These are phyloP conservation scores for Pachyrhynchus sulphureomaculatus DNA, from an alignment of 1,140 invertebrate species.

Conservation along the genomic window DNA sequence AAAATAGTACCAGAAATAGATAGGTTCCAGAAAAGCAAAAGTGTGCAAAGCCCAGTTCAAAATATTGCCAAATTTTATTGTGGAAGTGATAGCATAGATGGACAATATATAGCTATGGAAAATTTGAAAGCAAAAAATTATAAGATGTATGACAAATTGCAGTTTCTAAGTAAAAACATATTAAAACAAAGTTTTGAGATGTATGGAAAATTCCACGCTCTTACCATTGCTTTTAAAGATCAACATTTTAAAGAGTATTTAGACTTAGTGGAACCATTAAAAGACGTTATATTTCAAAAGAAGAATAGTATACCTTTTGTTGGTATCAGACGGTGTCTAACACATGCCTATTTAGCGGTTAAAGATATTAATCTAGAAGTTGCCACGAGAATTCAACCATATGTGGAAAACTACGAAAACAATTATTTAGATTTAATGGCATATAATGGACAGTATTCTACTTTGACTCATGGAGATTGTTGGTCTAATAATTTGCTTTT, in stretches of 20 bases:
- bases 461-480: conserved; percentile 35
- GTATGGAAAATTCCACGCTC: conserved; percentile 33
- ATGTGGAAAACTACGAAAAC: conserved; percentile 5
- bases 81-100: conserved; percentile 40
- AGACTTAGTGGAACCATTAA: not conserved
- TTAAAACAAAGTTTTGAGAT: conserved; percentile 19
- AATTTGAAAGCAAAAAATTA: conserved; percentile 25
- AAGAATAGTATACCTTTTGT: not conserved
- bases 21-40: conserved; percentile 4
- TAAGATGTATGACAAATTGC: conserved; percentile 11
- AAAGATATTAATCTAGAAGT: conserved; percentile 10
- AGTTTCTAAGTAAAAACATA: conserved; percentile 12
- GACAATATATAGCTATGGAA: conserved; percentile 54
- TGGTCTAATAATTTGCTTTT: conserved; percentile 41
- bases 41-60: conserved; percentile 29
- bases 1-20: not conserved
- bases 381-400: conserved; percentile 20
- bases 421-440: conserved; percentile 7
- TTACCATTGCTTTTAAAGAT: conserved; percentile 53
- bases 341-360: not conserved
- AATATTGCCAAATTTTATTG: conserved; percentile 49
- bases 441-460: conserved; percentile 29
- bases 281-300: conserved; percentile 39
- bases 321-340: not conserved
- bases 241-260: conserved; percentile 40